Evolutionary conservation across 2,888 invertebrate genomes (phyloP).

Genomic region (Atrina japonica): DNA sequence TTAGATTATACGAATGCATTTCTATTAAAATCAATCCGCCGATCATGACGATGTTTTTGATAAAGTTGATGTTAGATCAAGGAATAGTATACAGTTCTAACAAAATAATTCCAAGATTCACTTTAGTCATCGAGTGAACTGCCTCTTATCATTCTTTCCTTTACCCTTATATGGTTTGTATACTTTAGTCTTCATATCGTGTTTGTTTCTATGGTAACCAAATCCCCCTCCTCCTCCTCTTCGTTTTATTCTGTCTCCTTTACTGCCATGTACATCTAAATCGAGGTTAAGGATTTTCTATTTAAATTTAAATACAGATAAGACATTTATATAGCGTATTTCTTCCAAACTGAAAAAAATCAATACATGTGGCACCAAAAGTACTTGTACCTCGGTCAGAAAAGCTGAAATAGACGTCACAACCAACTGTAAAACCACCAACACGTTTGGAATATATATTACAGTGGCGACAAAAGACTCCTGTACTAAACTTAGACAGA

Average conservation of each 20-base stretch:
- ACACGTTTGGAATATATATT: neutral
- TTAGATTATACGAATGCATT: no score
- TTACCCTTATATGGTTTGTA: slow-evolving; percentile 60
- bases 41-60: no score
- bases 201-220: slow-evolving; percentile 60
- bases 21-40: no score
- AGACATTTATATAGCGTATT: no score
- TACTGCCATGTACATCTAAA: slow-evolving; percentile 64
- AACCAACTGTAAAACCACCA: neutral
- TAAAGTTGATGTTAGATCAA: no score
- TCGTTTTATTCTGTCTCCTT: slow-evolving; percentile 44
- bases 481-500: no score
- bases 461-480: no score
- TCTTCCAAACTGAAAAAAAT: neutral
- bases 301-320: no score
- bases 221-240: slow-evolving; percentile 51
- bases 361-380: neutral
- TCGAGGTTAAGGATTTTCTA: no score
- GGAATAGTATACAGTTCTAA: no score
- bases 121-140: slow-evolving; percentile 56
- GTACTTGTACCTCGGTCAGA: neutral
- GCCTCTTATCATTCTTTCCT: slow-evolving; percentile 34
- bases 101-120: no score
- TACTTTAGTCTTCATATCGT: slow-evolving; percentile 58
- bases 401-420: neutral